These are phyloP conservation scores for Araneus ventricosus DNA, from an alignment of 1,140 invertebrate species.

Conservation along the genomic window DNA sequence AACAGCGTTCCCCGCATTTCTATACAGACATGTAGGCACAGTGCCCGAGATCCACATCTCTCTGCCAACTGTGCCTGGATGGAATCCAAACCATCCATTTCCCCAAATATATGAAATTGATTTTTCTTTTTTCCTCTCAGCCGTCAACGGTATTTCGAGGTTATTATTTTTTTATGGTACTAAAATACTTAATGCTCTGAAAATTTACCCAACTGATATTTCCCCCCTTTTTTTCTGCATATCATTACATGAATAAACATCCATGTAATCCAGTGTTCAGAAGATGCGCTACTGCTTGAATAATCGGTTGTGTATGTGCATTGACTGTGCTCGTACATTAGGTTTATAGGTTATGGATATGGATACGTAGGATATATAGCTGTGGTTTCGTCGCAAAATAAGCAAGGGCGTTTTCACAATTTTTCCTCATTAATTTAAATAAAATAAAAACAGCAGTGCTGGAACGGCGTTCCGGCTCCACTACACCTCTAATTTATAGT, in stretches of 20 bases:
- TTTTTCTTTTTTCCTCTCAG: background rate
- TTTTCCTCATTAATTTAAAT: too few species aligned
- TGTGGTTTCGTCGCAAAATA: too few species aligned
- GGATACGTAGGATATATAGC: too few species aligned
- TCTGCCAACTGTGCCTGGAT: slow-evolving; percentile 3
- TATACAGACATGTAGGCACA: background rate
- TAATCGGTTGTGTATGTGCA: too few species aligned
- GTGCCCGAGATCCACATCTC: background rate
- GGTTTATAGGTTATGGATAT: too few species aligned
- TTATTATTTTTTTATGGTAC: background rate
- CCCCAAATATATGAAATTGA: background rate
- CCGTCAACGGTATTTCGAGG: background rate
- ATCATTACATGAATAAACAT: background rate
- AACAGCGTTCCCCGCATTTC: background rate
- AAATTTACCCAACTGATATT: background rate
- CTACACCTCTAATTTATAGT: too few species aligned
- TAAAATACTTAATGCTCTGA: background rate
- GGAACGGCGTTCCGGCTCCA: too few species aligned
- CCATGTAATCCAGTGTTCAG: background rate
- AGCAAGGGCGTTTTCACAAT: too few species aligned
- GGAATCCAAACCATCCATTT: background rate
- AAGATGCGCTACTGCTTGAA: too few species aligned
- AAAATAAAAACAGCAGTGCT: too few species aligned
- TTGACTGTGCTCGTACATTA: too few species aligned
- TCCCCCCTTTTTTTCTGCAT: background rate